Percentiles rank a stretch among this genome's conserved stretches.
These are phyloP conservation scores for Drosophila cardini DNA, from an alignment of 1,140 invertebrate genomes.

Conservation along the genomic window DNA sequence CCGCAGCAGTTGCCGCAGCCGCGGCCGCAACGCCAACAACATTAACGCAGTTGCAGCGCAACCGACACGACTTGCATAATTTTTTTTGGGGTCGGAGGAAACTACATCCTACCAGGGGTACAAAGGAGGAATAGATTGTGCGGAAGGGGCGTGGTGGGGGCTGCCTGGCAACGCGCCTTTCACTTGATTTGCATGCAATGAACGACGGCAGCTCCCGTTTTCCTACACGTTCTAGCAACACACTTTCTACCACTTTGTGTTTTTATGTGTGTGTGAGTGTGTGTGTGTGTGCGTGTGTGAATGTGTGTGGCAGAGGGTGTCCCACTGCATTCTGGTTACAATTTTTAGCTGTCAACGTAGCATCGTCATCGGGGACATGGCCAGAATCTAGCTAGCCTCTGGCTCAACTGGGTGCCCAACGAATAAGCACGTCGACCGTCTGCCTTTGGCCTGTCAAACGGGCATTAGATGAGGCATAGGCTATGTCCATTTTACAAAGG, in stretches of 20 bases:
- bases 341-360: conserved; percentile 45
- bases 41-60: conserved; percentile 61
- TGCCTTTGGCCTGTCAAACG: conserved; percentile 40
- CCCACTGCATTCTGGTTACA: conserved; percentile 34
- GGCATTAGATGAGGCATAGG: conserved; percentile 2
- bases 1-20: conserved; percentile 54
- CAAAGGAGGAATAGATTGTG: neutral
- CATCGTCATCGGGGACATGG: conserved; percentile 15
- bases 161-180: conserved; percentile 27
- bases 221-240: neutral
- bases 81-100: conserved; percentile 31
- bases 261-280: conserved; percentile 7
- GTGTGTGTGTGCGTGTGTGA: conserved; percentile 14
- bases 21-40: conserved; percentile 75
- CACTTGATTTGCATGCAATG: conserved; percentile 43
- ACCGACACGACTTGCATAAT: conserved; percentile 70
- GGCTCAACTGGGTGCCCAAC: conserved; percentile 61
- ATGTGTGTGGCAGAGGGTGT: neutral
- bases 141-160: neutral
- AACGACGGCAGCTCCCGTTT: neutral
- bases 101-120: neutral
- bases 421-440: conserved; percentile 68
- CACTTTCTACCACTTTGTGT: neutral
- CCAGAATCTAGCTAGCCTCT: conserved; percentile 46
- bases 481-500: neutral